These are phyloP conservation scores for Enhydra lutris DNA, from an alignment of 2,113 vertebrate genomes.

Conservation along the genomic window DNA sequence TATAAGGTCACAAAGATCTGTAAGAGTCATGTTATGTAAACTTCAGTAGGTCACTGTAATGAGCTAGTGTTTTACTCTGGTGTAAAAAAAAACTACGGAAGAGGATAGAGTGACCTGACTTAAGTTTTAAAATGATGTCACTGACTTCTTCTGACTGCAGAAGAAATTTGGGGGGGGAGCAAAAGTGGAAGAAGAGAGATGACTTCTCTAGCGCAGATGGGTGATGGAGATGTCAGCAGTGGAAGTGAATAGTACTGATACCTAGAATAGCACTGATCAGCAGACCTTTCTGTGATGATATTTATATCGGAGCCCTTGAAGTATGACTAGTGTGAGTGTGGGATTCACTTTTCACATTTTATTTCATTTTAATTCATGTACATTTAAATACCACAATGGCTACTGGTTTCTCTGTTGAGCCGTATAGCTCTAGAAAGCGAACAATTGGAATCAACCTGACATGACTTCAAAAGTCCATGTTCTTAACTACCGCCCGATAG, in stretches of 20 bases:
- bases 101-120: background rate
- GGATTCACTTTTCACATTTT: background rate
- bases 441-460: background rate
- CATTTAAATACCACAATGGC: background rate
- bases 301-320: background rate
- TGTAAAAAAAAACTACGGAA: background rate
- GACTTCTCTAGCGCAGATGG: too few relatives aligned
- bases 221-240: rapidly evolving
- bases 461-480: background rate
- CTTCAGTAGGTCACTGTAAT: background rate
- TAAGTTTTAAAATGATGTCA: background rate
- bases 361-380: background rate
- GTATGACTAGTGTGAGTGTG: background rate
- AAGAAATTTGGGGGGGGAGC: background rate
- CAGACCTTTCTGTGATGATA: background rate
- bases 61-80: background rate
- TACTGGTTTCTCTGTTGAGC: background rate
- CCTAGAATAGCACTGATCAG: background rate
- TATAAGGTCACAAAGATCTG: background rate
- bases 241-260: too few relatives aligned
- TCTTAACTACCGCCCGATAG: background rate
- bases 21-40: background rate
- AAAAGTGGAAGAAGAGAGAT: background rate
- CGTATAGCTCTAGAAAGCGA: background rate
- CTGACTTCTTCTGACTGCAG: background rate